Evolutionary conservation across 2,113 vertebrate genomes (phyloP), one percentile per base, ranked within the genome.

Genomic region (Apteryx owenii): DNA sequence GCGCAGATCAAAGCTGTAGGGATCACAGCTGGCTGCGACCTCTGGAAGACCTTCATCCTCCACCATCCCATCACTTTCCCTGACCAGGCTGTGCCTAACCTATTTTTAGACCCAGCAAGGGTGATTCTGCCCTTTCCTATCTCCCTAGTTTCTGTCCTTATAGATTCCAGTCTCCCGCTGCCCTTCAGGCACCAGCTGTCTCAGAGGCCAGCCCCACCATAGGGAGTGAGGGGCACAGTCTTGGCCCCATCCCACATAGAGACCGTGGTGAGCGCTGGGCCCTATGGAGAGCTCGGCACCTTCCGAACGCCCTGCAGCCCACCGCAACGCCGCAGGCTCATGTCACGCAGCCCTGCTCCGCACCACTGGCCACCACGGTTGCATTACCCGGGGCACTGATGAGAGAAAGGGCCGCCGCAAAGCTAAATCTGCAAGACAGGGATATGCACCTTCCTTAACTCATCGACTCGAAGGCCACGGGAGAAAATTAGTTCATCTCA

Each of bases 401-500:
- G 10, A 58, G 65, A 64, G 53, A 54, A 82, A 77, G 15, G 31
- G 44, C 53, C 40, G 4, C 44, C 0, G 0, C 0, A 0, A 76
- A 80, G 64, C 78, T 91, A 62, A 89, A 85, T 88, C 87, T 95
- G 78, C 78, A 73, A 60, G 73, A 81, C 61, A 81, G 65, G 69
- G 81, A 93, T 21, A 48, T 48, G 86, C 56, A 79, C 69, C 73
- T 65, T 72, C 92, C 88, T 94, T 93, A 93, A 88, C 88, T 85
- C 90, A 95, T n/a, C 1, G 4, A 69, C 83, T 72, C 89, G 88
- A 94, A 97, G 94, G 92, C 95, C 86, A 72, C 0, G 2, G 56
- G 31, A 95, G 94, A 95, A 93, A 94, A 96, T 92, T 76, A 93
- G 95, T 95, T 93, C 88, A 94, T 97, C 92, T 97, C 83, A 92